Conservation (phyloP, 2,113 vertebrate genomes). For the Phalacrocorax brasilianus region DNA sequence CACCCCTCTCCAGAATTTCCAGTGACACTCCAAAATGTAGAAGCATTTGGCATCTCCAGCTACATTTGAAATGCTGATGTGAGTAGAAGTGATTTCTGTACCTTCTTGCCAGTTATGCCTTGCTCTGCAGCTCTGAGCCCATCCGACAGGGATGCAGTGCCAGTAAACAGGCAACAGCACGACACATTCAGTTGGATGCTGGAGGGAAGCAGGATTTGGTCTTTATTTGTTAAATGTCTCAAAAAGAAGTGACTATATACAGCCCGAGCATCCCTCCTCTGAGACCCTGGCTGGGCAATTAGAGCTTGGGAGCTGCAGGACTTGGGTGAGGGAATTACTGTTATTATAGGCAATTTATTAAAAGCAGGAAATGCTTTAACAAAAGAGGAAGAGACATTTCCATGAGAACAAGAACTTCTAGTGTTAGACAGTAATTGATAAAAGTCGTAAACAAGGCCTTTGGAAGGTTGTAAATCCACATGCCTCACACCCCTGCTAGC, state of each 20-base stretch:
- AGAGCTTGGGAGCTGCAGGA: not conserved
- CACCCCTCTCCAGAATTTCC: not conserved
- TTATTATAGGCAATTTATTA: conserved; percentile 36
- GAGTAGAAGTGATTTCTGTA: not conserved
- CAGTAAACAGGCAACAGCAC: not conserved
- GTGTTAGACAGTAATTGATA: conserved; percentile 26
- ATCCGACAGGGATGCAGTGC: not conserved
- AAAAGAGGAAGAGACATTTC: conserved; percentile 28
- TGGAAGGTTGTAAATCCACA: conserved; percentile 43
- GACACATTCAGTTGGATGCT: not conserved
- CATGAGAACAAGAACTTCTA: conserved; percentile 14
- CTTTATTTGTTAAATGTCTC: not conserved
- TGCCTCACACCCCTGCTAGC: not conserved
- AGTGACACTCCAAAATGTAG: not conserved
- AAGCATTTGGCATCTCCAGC: not conserved
- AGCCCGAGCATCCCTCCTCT: not conserved
- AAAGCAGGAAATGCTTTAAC: conserved; percentile 25
- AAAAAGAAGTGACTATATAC: not conserved
- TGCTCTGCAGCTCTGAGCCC: not conserved
- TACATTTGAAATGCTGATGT: not conserved
- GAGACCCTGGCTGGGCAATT: not conserved
- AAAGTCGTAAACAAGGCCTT: conserved; percentile 26
- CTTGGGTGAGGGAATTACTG: fast-evolving
- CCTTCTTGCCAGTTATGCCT: not conserved
- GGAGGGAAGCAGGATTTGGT: not conserved